These are phyloP conservation scores for Eretmocerus hayati DNA, from an alignment of 2,888 invertebrate species.

Conservation along the genomic window DNA sequence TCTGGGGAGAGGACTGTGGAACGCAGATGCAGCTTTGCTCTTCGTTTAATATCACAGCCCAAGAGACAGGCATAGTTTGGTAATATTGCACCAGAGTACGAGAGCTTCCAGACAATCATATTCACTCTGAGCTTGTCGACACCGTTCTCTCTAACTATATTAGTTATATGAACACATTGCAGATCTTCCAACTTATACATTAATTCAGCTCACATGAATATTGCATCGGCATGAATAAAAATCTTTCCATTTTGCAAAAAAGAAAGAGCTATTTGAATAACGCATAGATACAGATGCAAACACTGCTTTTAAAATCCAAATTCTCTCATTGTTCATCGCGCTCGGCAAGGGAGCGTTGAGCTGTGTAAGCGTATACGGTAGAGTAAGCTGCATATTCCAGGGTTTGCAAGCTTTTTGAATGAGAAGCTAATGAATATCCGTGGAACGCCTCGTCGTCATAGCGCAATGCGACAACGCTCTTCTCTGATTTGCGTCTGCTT, in stretches of 20 bases:
- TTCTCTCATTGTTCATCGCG: conserved; percentile 18
- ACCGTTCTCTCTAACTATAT: conserved; percentile 1
- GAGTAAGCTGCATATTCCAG: too few species aligned
- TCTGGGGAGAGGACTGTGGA: conserved; percentile 12
- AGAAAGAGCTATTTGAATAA: conserved; percentile 2
- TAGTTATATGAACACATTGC: conserved; percentile 34
- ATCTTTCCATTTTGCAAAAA: too few species aligned
- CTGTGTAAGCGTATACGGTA: too few species aligned
- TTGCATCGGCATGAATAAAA: too few species aligned
- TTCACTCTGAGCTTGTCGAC: conserved; percentile 6
- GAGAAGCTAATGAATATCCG: conserved; percentile 46
- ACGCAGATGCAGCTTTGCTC: conserved; percentile 24
- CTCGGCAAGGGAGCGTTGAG: conserved; percentile 9
- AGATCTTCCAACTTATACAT: conserved; percentile 40
- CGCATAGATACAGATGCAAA: conserved; percentile 31
- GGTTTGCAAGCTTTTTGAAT: conserved; percentile 44
- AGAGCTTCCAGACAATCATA: conserved; percentile 22
- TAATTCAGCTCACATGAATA: conserved; percentile 47
- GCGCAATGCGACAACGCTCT: too few species aligned
- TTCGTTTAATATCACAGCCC: conserved; percentile 43
- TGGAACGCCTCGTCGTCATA: conserved; percentile 23
- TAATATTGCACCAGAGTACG: conserved; percentile 34
- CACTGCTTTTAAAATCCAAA: conserved; percentile 37
- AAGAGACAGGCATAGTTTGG: conserved; percentile 45
- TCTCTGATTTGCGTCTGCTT: too few species aligned